phyloP scores from a whole-genome alignment of 2,888 invertebrate species.

The Caenorhabditis afra region DNA sequence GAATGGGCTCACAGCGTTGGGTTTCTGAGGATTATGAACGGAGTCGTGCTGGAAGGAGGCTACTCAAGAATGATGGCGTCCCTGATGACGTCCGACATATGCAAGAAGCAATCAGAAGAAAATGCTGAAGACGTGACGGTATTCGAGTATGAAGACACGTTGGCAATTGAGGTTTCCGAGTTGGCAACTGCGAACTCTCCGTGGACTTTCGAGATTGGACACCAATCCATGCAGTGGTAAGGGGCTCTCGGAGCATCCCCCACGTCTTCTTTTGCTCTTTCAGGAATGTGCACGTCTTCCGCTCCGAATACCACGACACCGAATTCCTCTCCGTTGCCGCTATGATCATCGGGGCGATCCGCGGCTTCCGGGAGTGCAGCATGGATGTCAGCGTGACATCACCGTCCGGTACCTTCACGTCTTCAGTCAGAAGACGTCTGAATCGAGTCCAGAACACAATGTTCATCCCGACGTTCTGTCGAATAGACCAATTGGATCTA shows the following conservation, averaged over 20 bases:
- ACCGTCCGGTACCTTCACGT: too few relatives aligned
- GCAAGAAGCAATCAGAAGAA: not conserved
- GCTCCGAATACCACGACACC: not conserved
- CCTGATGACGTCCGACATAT: not conserved
- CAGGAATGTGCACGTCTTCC: slow-evolving; percentile 19
- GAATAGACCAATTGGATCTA: not conserved
- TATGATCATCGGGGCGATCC: slow-evolving; percentile 10
- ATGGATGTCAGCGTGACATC: not conserved
- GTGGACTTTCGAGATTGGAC: not conserved
- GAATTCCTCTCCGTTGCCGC: not conserved
- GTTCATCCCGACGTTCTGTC: slow-evolving; percentile 23
- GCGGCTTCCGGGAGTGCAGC: not conserved
- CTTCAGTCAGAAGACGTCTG: not conserved
- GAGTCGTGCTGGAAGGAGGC: not conserved
- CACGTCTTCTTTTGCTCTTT: not conserved
- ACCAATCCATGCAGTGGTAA: slow-evolving; percentile 11
- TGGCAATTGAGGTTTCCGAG: not conserved
- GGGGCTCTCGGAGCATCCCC: not conserved
- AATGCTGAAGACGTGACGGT: not conserved
- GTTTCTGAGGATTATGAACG: not conserved
- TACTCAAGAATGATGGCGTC: not conserved
- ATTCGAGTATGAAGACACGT: not conserved
- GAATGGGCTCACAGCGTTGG: not conserved
- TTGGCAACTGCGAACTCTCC: not conserved
- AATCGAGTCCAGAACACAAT: slow-evolving; percentile 9